These are phyloP conservation scores for Dipodomys merriami DNA, from an alignment of 2,113 vertebrate species.

Conservation along the genomic window DNA sequence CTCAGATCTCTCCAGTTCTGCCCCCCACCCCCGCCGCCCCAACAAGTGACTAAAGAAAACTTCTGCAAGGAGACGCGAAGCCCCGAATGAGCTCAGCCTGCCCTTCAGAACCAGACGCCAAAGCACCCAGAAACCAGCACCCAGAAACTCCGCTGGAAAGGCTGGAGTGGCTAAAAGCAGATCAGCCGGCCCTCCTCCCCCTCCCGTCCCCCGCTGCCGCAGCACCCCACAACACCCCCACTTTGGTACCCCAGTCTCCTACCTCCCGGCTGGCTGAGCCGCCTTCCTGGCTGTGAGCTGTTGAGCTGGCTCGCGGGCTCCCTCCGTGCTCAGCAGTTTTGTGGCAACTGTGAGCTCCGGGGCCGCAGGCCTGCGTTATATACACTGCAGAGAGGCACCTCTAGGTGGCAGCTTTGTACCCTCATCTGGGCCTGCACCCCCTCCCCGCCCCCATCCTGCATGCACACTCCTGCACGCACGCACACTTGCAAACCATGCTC, in stretches of 20 bases:
- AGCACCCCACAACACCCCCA: neutral
- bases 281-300: neutral
- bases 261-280: conserved; percentile 34
- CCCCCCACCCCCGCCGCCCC: rapidly evolving
- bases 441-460: neutral
- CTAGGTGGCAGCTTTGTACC: conserved; percentile 78
- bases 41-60: neutral
- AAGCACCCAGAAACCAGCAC: neutral
- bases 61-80: neutral
- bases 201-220: neutral
- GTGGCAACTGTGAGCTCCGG: neutral
- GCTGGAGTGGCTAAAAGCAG: neutral
- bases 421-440: neutral
- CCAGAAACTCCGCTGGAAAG: neutral
- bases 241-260: neutral
- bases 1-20: neutral
- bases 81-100: neutral
- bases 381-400: conserved; percentile 68
- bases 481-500: neutral
- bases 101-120: neutral
- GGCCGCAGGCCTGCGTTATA: conserved; percentile 64
- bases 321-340: neutral
- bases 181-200: neutral
- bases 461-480: neutral
- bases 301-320: neutral